These are phyloP conservation scores for Cinclus mexicanus DNA, from an alignment of 2,113 vertebrate species.

Conservation along the genomic window DNA sequence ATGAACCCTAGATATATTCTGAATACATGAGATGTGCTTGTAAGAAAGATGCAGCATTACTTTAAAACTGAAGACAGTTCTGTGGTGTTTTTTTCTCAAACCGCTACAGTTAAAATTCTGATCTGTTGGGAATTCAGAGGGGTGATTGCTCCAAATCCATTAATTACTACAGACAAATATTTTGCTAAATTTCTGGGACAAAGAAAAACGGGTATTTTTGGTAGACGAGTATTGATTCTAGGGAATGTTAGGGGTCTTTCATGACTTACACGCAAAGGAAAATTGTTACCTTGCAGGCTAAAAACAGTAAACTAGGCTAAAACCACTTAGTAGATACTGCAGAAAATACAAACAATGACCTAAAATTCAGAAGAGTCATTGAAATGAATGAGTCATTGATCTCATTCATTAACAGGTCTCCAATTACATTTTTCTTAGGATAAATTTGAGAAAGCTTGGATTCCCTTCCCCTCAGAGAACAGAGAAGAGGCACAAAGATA, in stretches of 20 bases:
- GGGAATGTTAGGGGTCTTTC: background rate
- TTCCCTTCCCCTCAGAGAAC: background rate
- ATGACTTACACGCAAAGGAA: background rate
- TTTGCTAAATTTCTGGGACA: background rate
- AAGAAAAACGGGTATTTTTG: background rate
- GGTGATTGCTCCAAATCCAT: background rate
- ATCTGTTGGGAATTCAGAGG: background rate
- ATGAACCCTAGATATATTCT: background rate
- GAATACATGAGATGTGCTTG: background rate
- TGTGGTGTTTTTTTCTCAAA: background rate
- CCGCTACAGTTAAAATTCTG: background rate
- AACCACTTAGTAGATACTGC: background rate
- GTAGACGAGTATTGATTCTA: background rate
- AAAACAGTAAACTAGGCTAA: background rate
- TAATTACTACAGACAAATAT: background rate
- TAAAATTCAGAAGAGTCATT: background rate
- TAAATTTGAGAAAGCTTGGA: background rate
- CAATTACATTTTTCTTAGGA: background rate
- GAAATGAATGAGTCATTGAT: background rate
- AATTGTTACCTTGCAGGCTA: background rate
- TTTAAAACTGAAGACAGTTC: background rate
- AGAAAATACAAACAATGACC: background rate
- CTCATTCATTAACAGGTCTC: background rate
- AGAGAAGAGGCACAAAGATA: background rate
- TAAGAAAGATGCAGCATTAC: background rate